Evolutionary conservation across 2,888 invertebrate genomes (phyloP), one percentile per base, ranked within the genome.

Genomic region (Sphaerophoria rueppellii): DNA sequence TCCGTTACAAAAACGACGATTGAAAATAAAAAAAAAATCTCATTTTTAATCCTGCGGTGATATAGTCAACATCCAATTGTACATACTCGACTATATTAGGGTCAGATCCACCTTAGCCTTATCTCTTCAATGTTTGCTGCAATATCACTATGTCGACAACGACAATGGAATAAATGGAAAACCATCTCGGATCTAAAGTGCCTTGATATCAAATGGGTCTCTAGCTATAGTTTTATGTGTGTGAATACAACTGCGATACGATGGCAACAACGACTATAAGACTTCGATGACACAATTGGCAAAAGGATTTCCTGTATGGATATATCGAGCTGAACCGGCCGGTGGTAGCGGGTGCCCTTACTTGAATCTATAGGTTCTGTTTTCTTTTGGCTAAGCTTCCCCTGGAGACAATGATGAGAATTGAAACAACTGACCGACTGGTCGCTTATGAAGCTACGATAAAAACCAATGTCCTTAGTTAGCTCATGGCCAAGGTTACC

Each of bases 11-110:
- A 86, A 82, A 86, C 86, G 80, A 80, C 78, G 78, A 87, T 86
- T 87, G 81, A 87, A 86, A 86, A 86, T 86, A 87, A 86, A 81
- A 87, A 86, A 81, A 79, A 78, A 87, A 87, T 81, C 83, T 80
- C 86, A 67, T 76, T 82, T 78, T 76, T 86, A 79, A 79, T 86
- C 24, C 24, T 24, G 24, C 24, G 24, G 24, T 24, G 24, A 24
- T 24, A 24, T 24, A 24, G 24, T 24, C 24, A 24, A 24, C 24
- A 24, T 24, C 61, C 61, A 75, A n/a, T 65, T 54, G 46, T 55
- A 52, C 48, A 70, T 48, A 65, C 2, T 24, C 75, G 78, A 58
- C 58, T 71, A 65, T 32, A 24, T n/a, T 72, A 52, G 77, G 74
- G 83, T 80, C 83, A 71, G 72, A 65, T 74, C 65, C 50, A 81